phyloP scores from a whole-genome alignment of 23 tunicate genomes.

The Phallusia fumigata region DNA sequence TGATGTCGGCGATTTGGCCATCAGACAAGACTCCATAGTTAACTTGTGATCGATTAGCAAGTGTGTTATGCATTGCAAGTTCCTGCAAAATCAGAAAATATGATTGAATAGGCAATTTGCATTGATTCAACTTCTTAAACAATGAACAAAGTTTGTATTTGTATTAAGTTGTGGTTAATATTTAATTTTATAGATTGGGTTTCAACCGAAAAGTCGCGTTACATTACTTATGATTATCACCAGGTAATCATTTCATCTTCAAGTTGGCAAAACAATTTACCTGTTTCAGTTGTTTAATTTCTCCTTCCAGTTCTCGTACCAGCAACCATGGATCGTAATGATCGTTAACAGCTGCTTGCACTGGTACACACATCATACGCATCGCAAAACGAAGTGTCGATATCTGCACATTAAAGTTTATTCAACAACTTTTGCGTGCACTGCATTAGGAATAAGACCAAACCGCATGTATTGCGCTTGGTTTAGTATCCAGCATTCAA shows the following conservation, averaged over 20 bases:
- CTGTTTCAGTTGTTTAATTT: slow-evolving; percentile 66
- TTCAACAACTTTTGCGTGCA: too few relatives aligned
- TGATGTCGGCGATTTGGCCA: slow-evolving; percentile 65
- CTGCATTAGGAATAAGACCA: too few relatives aligned
- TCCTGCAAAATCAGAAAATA: slow-evolving; percentile 40
- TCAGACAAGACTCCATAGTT: slow-evolving; percentile 77
- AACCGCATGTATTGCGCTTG: too few relatives aligned
- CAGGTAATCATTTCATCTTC: too few relatives aligned
- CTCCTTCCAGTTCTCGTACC: slow-evolving; percentile 62
- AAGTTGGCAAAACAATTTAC: too few relatives aligned
- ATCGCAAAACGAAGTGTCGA: slow-evolving; percentile 82
- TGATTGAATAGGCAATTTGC: too few relatives aligned
- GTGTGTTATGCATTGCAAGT: slow-evolving; percentile 82
- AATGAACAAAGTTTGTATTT: too few relatives aligned
- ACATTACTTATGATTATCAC: neutral
- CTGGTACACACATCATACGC: slow-evolving; percentile 87
- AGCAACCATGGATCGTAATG: slow-evolving; percentile 87
- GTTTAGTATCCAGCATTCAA: too few relatives aligned
- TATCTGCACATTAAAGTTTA: slow-evolving; percentile 41
- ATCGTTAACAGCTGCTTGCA: slow-evolving; percentile 65
- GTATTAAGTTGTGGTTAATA: too few relatives aligned
- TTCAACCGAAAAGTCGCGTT: too few relatives aligned
- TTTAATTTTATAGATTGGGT: too few relatives aligned
- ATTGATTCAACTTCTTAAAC: too few relatives aligned
- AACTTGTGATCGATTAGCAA: slow-evolving; percentile 58